Percentiles rank a stretch among this genome's conserved stretches.
Conservation (phyloP, 2,888 invertebrate genomes). For the Abscondita cerata region DNA sequence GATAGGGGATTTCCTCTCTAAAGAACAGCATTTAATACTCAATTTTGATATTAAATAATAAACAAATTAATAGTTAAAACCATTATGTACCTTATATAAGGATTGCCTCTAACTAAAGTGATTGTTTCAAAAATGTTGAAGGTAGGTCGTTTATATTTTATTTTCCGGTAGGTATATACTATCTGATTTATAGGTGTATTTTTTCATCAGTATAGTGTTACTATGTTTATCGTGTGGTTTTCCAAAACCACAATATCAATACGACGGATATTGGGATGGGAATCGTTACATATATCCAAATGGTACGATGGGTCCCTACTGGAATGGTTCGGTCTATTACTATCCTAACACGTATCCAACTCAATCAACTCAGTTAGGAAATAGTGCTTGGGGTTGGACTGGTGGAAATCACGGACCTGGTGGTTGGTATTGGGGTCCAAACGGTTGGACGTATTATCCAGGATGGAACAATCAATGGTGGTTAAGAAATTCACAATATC, state of each 20-base stretch:
- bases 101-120: too few relatives aligned
- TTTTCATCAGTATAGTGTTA: not conserved
- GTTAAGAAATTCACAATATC: not conserved
- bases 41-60: too few relatives aligned
- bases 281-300: constrained; percentile 8
- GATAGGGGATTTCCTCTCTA: too few relatives aligned
- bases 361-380: not conserved
- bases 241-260: not conserved
- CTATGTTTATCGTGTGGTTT: not conserved
- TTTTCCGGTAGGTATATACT: not conserved
- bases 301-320: constrained; percentile 7
- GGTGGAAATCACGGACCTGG: not conserved
- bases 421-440: not conserved
- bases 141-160: not conserved
- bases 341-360: not conserved
- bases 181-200: not conserved
- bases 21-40: too few relatives aligned
- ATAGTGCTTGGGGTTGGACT: not conserved
- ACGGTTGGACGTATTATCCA: constrained; percentile 2
- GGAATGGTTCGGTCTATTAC: not conserved
- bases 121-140: not conserved
- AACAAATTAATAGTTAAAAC: too few relatives aligned
- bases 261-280: constrained; percentile 6
- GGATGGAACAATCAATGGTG: not conserved
- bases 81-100: too few relatives aligned